Base-by-base conservation (phyloP, 2,113 vertebrate genomes). In the Orientallactaga bullata region DNA sequence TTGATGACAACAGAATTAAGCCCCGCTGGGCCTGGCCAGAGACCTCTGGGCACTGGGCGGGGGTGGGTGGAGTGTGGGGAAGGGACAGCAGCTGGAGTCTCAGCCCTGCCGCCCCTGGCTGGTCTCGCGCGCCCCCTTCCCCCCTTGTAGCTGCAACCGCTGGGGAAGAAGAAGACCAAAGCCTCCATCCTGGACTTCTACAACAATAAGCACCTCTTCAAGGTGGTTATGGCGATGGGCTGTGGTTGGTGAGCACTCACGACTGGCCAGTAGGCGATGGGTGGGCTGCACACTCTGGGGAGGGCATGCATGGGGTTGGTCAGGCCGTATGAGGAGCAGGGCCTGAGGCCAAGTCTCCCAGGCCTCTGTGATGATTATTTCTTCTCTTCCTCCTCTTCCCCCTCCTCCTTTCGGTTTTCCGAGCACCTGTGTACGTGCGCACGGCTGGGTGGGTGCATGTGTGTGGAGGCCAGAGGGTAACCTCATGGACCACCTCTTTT, bases 101-200 rank as follows among this genome's bases (percentile, higher is more conserved):
- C 12, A 0, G 20, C 23, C 26, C n/a, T 47, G 42, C 42, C 3
- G 8, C 35, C 77, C n/a, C 47, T 80, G 89, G 77, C 42, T 16
- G 12, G n/a, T 76, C 47, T 79, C 66, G 32, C 61, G n/a, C n/a
- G n/a, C n/a, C n/a, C n/a, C n/a, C n/a, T 32, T 83, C 51, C 55
- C 12, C 35, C 76, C 58, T 23, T 86, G 0, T 68, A 85, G 79
- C 78, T 93, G 28, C 83, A 97, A 51, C 24, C 85, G 7, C 73
- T 61, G 0, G 24, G 39, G 85, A 97, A 98, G 58, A 80, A 95
- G 30, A 6, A 35, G 42, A 85, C 90, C 65, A 96, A 88, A 11
- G 95, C 97, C 81, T 98, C 20, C 63, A 92, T 99, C 93, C 69
- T 99, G 95, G 98, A 99, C 95, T 97, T 99, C 94, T 98, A 97